phyloP scores from a whole-genome alignment of 2,888 invertebrate species.

The Drosophila merina region DNA sequence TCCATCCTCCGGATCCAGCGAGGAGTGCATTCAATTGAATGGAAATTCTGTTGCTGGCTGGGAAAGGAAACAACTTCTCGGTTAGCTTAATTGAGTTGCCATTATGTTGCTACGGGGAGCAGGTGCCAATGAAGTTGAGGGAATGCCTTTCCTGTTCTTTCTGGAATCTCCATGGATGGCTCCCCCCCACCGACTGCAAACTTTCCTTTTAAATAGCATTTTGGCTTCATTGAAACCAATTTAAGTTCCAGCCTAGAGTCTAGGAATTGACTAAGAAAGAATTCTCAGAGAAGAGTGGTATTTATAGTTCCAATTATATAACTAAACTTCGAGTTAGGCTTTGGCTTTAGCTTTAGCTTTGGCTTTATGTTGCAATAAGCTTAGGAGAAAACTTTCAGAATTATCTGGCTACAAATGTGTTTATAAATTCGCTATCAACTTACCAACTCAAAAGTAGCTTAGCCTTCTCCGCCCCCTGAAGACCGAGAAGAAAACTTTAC shows the following conservation, averaged over 20 bases:
- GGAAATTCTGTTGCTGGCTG: constrained; percentile 53
- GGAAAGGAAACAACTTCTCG: constrained; percentile 53
- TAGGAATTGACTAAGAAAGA: too few relatives aligned
- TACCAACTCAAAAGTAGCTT: constrained; percentile 36
- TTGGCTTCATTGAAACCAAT: constrained; percentile 25
- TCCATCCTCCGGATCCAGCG: constrained; percentile 1
- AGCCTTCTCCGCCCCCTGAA: constrained; percentile 19
- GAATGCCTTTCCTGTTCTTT: constrained; percentile 14
- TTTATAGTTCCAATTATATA: neutral
- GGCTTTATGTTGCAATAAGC: neutral
- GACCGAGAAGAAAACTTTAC: constrained; percentile 40
- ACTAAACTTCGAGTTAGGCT: neutral
- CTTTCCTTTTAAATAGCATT: constrained; percentile 49
- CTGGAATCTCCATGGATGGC: too few relatives aligned
- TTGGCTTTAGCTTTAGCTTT: neutral
- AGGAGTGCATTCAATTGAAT: constrained; percentile 57
- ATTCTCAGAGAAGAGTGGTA: neutral
- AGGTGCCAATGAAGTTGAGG: constrained; percentile 47
- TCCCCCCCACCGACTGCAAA: constrained; percentile 9
- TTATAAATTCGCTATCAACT: constrained; percentile 39
- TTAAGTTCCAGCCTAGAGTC: constrained; percentile 6
- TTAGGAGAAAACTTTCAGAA: constrained; percentile 17
- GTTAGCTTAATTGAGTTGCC: constrained; percentile 76
- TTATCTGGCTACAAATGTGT: constrained; percentile 33
- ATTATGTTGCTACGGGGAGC: constrained; percentile 58